Evolutionary conservation across 2,797 vertebrate genomes (phyloP).

Genomic region (Myotis planiceps): DNA sequence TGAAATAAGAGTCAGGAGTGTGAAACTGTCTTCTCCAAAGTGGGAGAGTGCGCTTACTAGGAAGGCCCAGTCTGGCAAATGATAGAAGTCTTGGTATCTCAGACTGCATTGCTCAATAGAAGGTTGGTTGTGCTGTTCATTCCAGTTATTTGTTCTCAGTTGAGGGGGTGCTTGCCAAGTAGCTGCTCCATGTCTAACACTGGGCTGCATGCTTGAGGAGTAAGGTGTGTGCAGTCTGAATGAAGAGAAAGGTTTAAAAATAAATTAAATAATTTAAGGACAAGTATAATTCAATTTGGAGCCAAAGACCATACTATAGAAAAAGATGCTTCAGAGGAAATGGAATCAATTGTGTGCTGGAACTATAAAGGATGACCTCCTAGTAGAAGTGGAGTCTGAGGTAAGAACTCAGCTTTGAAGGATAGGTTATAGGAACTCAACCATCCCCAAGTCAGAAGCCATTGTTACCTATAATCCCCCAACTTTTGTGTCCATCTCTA

Average conservation of each 20-base stretch:
- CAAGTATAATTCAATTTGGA: neutral
- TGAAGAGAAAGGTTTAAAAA: neutral
- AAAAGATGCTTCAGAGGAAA: neutral
- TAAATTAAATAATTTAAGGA: neutral
- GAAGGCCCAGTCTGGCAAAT: neutral
- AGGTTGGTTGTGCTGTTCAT: neutral
- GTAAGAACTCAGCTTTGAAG: neutral
- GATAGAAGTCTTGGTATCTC: neutral
- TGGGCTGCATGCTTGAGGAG: neutral
- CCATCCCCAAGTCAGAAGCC: neutral
- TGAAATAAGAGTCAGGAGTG: too few relatives aligned
- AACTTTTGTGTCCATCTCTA: neutral
- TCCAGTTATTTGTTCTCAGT: neutral
- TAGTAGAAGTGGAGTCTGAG: neutral
- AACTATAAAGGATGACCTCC: neutral
- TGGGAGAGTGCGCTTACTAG: neutral
- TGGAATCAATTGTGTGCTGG: too few relatives aligned
- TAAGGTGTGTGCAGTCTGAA: neutral
- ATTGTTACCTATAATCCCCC: neutral
- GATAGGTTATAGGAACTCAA: neutral
- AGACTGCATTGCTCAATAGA: neutral
- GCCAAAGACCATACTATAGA: neutral
- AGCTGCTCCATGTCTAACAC: too few relatives aligned
- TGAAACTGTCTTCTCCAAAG: neutral
- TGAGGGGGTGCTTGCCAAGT: neutral